Base-by-base conservation (phyloP, 2,888 invertebrate genomes). In the Amiota mariae region DNA sequence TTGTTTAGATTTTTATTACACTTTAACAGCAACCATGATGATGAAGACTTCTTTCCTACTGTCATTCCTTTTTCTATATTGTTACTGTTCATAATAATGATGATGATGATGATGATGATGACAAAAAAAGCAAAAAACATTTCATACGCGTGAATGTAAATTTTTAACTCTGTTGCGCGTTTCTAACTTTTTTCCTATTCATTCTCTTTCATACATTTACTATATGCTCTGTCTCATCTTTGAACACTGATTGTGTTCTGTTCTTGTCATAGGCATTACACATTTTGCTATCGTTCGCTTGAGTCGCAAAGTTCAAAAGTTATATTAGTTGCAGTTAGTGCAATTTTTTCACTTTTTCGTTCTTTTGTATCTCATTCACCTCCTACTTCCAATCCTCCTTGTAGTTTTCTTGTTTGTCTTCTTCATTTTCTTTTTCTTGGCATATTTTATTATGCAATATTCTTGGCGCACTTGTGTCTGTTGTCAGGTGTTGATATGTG, bases 241-340 rank as follows among this genome's bases (percentile, higher is more conserved):
- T 36, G 4, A 36, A 36, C 36, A 36, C 36, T 36, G 36, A 36
- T 36, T 36, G 36, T 36, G 36, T 36, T 36, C 36, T 36, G 36
- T 36, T 36, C 36, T 36, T 36, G 36, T 36, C 36, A 36, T 2
- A 36, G 36, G 36, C 36, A 36, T 36, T 36, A 6, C 8, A 36
- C 6, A 36, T 36, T 36, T 4, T 54, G 6, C 54, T 54, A n/a
- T n/a, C 13, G 36, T 46, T 24, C 24, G 46, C 8, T 13, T 13
- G 36, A 24, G 63, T 63, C 63, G 24, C 36, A 36, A 63, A 63
- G 63, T 63, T 36, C 63, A 63, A 63, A 66, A 20, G 67, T 51
- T 68, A n/a, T 47, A 24, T 48, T 47, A 68, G 18, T 47, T 68
- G 67, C 67, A 68, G 51, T 51, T 68, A 51, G 63, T 51, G 15